Evolutionary conservation across 2,888 invertebrate genomes (phyloP).

Genomic region (Lucinisca nassula): DNA sequence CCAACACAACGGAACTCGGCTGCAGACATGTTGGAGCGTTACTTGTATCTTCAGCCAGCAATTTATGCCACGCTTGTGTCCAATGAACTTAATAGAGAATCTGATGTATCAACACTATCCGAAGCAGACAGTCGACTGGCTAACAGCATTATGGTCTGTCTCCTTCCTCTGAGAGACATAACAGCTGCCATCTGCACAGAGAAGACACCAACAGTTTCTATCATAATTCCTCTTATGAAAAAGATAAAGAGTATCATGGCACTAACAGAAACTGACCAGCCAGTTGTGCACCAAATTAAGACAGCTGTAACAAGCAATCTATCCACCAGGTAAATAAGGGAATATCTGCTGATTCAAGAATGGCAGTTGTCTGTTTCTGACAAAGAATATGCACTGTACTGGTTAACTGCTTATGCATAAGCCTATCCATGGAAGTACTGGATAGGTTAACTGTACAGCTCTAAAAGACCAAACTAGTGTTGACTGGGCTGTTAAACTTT

Average conservation of each 20-base stretch:
- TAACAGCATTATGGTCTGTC: conserved; percentile 12
- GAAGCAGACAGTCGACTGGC: conserved; percentile 22
- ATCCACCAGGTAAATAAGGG: neutral
- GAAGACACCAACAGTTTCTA: conserved; percentile 32
- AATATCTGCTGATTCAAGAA: neutral
- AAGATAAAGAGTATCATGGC: neutral
- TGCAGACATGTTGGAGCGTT: conserved; percentile 47
- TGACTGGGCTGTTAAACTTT: neutral
- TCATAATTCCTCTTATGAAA: conserved; percentile 1
- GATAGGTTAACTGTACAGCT: neutral
- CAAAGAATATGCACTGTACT: neutral
- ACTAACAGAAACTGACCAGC: neutral
- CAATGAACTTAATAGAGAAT: conserved; percentile 12
- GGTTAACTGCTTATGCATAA: neutral
- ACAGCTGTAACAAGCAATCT: neutral
- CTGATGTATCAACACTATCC: conserved; percentile 7
- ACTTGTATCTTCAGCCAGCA: conserved; percentile 31
- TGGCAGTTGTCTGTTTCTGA: neutral
- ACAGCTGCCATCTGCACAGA: conserved; percentile 36
- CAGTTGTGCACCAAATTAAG: neutral
- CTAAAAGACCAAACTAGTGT: neutral
- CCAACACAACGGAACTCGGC: conserved; percentile 36
- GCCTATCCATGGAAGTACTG: neutral
- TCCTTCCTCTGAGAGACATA: conserved; percentile 26
- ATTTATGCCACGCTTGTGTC: conserved; percentile 28